Evolutionary conservation across 2,888 invertebrate species (phyloP).

Genomic region (Galeopsomyia nigrocyanea): DNA sequence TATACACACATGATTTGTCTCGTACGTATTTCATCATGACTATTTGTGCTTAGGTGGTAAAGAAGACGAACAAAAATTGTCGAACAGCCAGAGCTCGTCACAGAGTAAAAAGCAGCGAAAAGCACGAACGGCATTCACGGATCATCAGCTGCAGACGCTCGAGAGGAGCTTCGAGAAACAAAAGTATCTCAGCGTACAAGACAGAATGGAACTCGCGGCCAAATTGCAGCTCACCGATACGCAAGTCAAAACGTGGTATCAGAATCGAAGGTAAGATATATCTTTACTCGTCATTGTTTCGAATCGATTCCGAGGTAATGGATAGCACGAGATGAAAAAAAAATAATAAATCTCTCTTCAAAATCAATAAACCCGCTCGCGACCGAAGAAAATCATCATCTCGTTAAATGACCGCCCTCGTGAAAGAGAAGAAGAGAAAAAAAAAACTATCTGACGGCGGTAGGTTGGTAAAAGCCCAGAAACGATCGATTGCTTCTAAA

Average conservation of each 20-base stretch:
- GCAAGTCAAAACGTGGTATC: slow-evolving; percentile 99
- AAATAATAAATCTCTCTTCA: background rate
- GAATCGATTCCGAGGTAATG: background rate
- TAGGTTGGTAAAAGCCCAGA: slow-evolving; percentile 12
- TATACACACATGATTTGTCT: background rate
- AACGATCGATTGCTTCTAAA: slow-evolving; percentile 42
- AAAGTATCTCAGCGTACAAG: slow-evolving; percentile 97
- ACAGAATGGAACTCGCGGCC: slow-evolving; percentile 97
- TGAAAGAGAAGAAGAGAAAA: slow-evolving; percentile 14
- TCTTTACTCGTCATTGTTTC: background rate
- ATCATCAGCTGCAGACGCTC: slow-evolving; percentile 95
- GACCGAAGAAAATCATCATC: slow-evolving; percentile 4
- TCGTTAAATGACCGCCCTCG: background rate
- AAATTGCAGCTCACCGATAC: slow-evolving; percentile 97
- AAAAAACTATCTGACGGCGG: background rate
- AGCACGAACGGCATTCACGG: slow-evolving; percentile 98
- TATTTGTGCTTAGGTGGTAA: slow-evolving; percentile 77
- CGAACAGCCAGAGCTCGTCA: slow-evolving; percentile 70
- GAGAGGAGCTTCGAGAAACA: slow-evolving; percentile 98
- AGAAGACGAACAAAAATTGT: slow-evolving; percentile 83
- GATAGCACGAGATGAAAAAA: background rate
- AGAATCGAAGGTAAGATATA: slow-evolving; percentile 89
- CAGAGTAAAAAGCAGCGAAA: slow-evolving; percentile 95
- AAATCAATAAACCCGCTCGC: background rate
- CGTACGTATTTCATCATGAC: background rate